These are phyloP conservation scores for Nudaria mundana DNA, from an alignment of 2,888 invertebrate species.

Conservation along the genomic window DNA sequence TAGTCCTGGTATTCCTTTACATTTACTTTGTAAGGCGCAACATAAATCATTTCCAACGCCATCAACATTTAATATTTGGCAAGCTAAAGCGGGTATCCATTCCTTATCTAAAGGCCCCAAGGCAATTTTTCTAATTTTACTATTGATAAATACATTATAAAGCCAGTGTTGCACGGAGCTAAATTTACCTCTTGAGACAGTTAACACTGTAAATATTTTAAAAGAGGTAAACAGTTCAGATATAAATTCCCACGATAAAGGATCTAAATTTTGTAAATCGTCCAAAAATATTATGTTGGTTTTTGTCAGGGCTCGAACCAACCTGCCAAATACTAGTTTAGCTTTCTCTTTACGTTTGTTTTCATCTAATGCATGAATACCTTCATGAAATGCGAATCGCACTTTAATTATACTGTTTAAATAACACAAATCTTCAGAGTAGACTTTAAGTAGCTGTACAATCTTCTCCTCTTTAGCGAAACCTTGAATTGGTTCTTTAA, in stretches of 20 bases:
- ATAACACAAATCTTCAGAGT: slow-evolving; percentile 74
- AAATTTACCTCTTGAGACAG: slow-evolving; percentile 64
- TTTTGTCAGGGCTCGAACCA: slow-evolving; percentile 53
- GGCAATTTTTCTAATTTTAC: slow-evolving; percentile 61
- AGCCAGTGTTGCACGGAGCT: slow-evolving; percentile 60
- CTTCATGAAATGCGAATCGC: slow-evolving; percentile 71
- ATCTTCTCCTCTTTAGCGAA: slow-evolving; percentile 70
- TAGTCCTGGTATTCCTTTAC: slow-evolving; percentile 76
- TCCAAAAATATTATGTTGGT: slow-evolving; percentile 68
- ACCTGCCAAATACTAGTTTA: slow-evolving; percentile 55
- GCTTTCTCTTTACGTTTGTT: slow-evolving; percentile 57
- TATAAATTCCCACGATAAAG: slow-evolving; percentile 66
- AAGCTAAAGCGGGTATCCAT: slow-evolving; percentile 76
- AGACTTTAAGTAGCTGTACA: slow-evolving; percentile 48
- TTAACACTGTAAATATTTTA: slow-evolving; percentile 59
- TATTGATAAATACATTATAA: slow-evolving; percentile 62
- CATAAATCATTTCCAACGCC: slow-evolving; percentile 79
- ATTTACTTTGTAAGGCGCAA: slow-evolving; percentile 63
- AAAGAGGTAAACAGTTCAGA: slow-evolving; percentile 50
- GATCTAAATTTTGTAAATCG: slow-evolving; percentile 74
- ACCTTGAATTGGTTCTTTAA: slow-evolving; percentile 56
- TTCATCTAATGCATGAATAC: slow-evolving; percentile 57
- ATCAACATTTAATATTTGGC: slow-evolving; percentile 81
- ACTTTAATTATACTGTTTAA: slow-evolving; percentile 77
- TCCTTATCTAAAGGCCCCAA: slow-evolving; percentile 59